phyloP scores from a whole-genome alignment of 37 sponge, comb jelly and placozoan genomes.

The Aphrocallistes beatrix region DNA sequence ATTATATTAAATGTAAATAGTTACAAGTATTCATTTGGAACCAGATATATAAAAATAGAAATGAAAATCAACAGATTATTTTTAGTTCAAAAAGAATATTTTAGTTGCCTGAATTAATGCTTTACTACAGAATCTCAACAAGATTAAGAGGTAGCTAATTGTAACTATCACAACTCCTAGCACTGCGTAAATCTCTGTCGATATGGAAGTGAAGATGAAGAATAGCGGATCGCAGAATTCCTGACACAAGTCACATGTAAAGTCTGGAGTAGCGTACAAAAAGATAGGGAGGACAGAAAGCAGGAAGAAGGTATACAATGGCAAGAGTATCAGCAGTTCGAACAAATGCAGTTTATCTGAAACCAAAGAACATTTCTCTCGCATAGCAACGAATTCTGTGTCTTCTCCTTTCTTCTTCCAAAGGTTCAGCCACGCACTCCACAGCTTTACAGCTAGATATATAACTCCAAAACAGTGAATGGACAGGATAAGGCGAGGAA shows the following conservation, averaged over 20 bases:
- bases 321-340: not conserved
- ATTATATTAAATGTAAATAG: too few relatives aligned
- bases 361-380: not conserved
- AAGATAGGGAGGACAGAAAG: not conserved
- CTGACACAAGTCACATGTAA: not conserved
- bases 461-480: conserved; percentile 7
- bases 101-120: not conserved
- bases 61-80: too few relatives aligned
- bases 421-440: conserved; percentile 7
- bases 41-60: too few relatives aligned
- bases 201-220: not conserved
- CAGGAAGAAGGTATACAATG: not conserved
- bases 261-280: not conserved
- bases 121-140: not conserved
- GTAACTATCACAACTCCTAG: not conserved
- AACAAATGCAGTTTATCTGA: not conserved
- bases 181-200: not conserved
- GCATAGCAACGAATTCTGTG: not conserved
- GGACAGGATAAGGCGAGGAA: not conserved
- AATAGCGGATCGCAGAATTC: not conserved
- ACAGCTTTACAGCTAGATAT: not conserved
- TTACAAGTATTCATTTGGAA: too few relatives aligned
- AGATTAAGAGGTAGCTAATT: not conserved
- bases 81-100: not conserved
- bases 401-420: not conserved